Evolutionary conservation across 2,113 vertebrate genomes (phyloP), one percentile per base, ranked within the genome.

Genomic region (Sisor rabdophorus): DNA sequence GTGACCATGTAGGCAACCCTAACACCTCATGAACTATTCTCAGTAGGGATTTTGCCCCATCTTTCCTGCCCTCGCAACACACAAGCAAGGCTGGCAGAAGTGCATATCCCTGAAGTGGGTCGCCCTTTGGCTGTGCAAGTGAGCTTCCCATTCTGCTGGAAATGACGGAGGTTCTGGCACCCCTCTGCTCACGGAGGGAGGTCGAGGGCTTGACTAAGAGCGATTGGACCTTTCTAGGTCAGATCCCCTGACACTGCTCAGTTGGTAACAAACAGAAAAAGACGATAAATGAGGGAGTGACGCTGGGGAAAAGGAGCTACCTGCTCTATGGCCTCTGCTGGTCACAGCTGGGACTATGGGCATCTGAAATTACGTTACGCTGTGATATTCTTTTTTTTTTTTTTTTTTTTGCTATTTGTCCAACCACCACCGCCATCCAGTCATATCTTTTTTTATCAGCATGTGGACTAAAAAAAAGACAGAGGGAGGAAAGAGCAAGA

Each of bases 151-250:
- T 76, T 68, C 53, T 77, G 58, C 47, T 69, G 28, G 50, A 76
- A 71, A 77, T 70, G 85, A 85, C 83, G 86, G 86, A 82, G 80
- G 87, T 84, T 87, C 84, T 89, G 88, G 91, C 90, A 89, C 83
- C 82, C 55, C 86, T 79, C 80, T 83, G 88, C 89, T 88, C 87
- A 86, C 87, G 87, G 86, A 87, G 87, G 90, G 90, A 87, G 87
- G 89, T 87, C 89, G 84, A 85, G 87, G 86, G 88, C 83, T 88
- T 87, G 87, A 88, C 87, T 81, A 82, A 81, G 89, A 89, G 86
- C 85, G 89, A 91, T 90, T 90, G 88, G 87, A 86, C 86, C 88
- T 90, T 92, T 91, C 89, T 92, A 89, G 91, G 91, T 91, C 90
- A 92, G 89, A 87, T 89, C 90, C 89, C 90, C 74, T 85, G 89